Evolutionary conservation across 23 tunicate species (phyloP).

Genomic region (Clavelina lepadiformis): DNA sequence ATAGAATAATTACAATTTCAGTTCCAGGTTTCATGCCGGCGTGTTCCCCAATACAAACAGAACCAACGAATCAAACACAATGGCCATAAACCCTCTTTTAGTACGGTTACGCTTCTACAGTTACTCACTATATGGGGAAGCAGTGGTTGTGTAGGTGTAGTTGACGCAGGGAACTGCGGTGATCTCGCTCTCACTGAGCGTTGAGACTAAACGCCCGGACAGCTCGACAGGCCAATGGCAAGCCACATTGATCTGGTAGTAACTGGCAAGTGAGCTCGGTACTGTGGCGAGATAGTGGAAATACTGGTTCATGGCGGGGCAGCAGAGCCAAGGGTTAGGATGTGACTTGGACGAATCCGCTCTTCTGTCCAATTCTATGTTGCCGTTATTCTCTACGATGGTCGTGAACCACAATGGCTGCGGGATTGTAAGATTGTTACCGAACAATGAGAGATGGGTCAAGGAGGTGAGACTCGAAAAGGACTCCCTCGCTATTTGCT

Average conservation of each 20-base stretch:
- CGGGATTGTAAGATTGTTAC: constrained; percentile 26
- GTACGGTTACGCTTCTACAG: too few species aligned
- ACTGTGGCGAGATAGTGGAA: constrained; percentile 5
- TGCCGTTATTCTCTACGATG: constrained; percentile 31
- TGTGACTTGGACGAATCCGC: not conserved
- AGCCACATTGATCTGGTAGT: constrained; percentile 26
- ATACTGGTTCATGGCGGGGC: constrained; percentile 22
- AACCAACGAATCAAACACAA: too few species aligned
- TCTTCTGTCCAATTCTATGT: constrained; percentile 23
- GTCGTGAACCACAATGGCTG: constrained; percentile 27
- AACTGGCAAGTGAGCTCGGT: constrained; percentile 9
- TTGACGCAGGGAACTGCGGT: constrained; percentile 10
- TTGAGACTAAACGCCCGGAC: constrained; percentile 26
- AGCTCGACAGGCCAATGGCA: constrained; percentile 41
- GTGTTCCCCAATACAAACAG: too few species aligned
- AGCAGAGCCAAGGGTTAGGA: constrained; percentile 65
- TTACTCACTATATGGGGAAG: not conserved
- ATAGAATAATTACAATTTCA: too few species aligned
- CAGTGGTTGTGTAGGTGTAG: constrained; percentile 15
- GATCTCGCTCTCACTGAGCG: constrained; percentile 12
- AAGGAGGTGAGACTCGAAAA: constrained; percentile 30
- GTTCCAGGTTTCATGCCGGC: too few species aligned
- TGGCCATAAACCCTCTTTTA: too few species aligned
- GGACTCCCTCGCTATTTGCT: constrained; percentile 2
- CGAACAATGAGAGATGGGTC: constrained; percentile 47